Percentiles rank a stretch among this genome's conserved stretches.
Evolutionary conservation across 2,888 invertebrate species (phyloP).

Genomic region (Heteromurus nitidus): DNA sequence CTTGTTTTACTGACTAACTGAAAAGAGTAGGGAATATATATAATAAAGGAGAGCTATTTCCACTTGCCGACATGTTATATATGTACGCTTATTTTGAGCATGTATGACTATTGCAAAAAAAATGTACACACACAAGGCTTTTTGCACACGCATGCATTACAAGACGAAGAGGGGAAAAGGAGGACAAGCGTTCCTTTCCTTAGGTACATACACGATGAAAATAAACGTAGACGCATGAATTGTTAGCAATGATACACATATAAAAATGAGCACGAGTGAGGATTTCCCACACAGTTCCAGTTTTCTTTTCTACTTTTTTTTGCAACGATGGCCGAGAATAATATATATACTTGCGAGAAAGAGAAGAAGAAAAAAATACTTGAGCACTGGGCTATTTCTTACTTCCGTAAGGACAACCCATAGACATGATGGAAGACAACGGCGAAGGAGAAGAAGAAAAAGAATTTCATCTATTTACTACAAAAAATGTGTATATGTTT

Average conservation of each 20-base stretch:
- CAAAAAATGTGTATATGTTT: constrained; percentile 14
- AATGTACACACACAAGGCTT: neutral
- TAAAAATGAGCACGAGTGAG: neutral
- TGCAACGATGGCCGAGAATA: neutral
- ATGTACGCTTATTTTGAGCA: no score
- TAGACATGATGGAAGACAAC: constrained; percentile 10
- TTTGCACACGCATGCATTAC: neutral
- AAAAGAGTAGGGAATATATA: no score
- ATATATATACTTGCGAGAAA: no score
- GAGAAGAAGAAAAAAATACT: no score
- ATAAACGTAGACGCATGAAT: neutral
- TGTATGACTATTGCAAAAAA: no score
- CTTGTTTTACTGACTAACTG: no score
- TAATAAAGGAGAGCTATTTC: no score
- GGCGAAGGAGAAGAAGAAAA: neutral
- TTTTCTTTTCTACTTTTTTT: neutral
- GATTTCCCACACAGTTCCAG: neutral
- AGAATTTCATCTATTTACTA: constrained; percentile 18
- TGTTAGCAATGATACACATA: neutral
- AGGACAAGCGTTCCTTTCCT: neutral
- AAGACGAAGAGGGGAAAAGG: neutral
- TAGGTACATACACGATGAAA: neutral
- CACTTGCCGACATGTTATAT: no score
- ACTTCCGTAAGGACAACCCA: constrained; percentile 8
- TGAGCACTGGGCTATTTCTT: neutral